phyloP scores from a whole-genome alignment of 2,888 invertebrate species.

The Teinopalpus imperialis region DNA sequence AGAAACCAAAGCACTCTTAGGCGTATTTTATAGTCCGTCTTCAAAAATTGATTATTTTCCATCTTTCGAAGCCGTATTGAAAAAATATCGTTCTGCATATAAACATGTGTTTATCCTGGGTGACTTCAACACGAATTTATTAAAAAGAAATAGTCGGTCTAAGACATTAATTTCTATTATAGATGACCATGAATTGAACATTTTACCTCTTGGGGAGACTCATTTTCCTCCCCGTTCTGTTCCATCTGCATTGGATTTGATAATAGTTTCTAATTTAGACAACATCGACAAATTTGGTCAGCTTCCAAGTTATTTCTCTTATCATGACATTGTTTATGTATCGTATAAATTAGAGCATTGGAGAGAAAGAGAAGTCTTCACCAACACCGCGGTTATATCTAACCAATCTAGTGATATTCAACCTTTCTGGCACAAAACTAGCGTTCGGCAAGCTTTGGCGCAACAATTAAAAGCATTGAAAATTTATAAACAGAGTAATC shows the following conservation, averaged over 20 bases:
- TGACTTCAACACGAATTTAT: slow-evolving; percentile 15
- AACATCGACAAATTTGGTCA: slow-evolving; percentile 24
- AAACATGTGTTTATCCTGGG: slow-evolving; percentile 13
- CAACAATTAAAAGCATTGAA: slow-evolving; percentile 3
- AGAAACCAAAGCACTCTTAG: slow-evolving; percentile 14
- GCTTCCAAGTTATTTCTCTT: slow-evolving; percentile 21
- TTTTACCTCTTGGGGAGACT: slow-evolving; percentile 24
- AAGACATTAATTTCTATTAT: slow-evolving; percentile 17
- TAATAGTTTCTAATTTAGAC: slow-evolving; percentile 21
- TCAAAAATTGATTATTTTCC: slow-evolving; percentile 15
- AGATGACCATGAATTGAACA: slow-evolving; percentile 13
- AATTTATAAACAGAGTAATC: slow-evolving; percentile 4
- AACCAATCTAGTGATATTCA: not conserved
- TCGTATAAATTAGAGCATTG: slow-evolving; percentile 12
- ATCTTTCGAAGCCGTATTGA: not conserved
- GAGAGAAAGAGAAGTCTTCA: not conserved
- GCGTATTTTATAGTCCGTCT: slow-evolving; percentile 18
- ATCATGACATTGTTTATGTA: slow-evolving; percentile 27
- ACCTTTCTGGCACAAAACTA: slow-evolving; percentile 1
- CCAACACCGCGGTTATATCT: not conserved
- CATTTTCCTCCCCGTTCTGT: slow-evolving; percentile 18
- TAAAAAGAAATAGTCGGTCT: slow-evolving; percentile 6
- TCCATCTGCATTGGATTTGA: slow-evolving; percentile 25
- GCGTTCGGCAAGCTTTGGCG: not conserved
- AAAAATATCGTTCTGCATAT: not conserved